Conservation (phyloP, 2,113 vertebrate genomes). For the Gymnobelideus leadbeateri region DNA sequence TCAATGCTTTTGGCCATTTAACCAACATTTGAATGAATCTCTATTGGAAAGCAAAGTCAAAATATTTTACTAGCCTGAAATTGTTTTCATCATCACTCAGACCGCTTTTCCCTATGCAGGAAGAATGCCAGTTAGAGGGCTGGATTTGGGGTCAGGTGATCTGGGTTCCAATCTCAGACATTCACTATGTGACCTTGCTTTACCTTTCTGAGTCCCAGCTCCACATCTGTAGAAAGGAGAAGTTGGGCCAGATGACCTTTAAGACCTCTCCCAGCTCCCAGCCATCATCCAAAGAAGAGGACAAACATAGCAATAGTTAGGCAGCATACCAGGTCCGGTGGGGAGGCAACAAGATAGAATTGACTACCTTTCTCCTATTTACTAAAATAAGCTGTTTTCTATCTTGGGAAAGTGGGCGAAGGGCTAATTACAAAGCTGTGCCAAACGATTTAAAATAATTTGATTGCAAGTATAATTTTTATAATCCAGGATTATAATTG, state of each 20-base stretch:
- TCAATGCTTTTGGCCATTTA: neutral
- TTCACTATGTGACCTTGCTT: neutral
- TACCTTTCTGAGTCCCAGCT: neutral
- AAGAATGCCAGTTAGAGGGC: neutral
- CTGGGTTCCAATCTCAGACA: neutral
- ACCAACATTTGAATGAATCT: neutral
- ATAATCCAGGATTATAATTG: conserved; percentile 62
- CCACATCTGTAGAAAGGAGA: neutral
- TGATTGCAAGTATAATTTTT: conserved; percentile 62
- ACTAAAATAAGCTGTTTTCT: conserved; percentile 5
- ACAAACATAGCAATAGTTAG: neutral
- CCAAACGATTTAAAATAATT: conserved; percentile 54
- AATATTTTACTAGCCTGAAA: neutral
- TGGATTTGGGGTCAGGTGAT: neutral
- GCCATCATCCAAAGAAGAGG: neutral
- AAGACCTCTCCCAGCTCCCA: neutral
- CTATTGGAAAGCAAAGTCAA: conserved; percentile 11
- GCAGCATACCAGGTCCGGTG: neutral
- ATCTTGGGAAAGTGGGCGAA: neutral
- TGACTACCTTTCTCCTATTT: neutral
- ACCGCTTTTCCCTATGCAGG: neutral
- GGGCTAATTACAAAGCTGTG: conserved; percentile 61
- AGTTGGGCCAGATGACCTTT: neutral
- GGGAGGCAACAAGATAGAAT: neutral
- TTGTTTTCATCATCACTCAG: neutral